A percentile compares a stretch with the other conserved stretches of the same genome.
These are phyloP conservation scores for Glyphotaelius pellucidus DNA, from an alignment of 2,888 invertebrate genomes.

Conservation along the genomic window DNA sequence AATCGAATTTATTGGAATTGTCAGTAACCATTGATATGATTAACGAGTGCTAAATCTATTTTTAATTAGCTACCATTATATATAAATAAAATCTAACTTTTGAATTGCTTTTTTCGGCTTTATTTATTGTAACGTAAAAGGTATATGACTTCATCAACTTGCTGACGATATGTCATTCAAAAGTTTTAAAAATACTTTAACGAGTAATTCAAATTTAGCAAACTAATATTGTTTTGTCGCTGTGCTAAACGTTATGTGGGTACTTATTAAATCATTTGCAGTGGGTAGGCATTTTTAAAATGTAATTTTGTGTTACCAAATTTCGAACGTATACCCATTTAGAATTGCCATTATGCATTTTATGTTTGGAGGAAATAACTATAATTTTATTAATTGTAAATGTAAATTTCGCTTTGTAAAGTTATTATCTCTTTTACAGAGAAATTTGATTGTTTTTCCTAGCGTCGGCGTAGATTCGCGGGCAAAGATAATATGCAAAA, in stretches of 20 bases:
- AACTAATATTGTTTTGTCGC: not conserved
- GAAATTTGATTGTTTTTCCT: not conserved
- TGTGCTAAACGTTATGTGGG: not conserved
- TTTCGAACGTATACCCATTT: not conserved
- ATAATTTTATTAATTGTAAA: not conserved
- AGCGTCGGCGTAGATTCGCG: not conserved
- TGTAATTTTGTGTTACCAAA: not conserved
- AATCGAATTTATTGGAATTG: not conserved
- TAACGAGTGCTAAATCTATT: too few species aligned
- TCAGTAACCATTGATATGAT: not conserved
- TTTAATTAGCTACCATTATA: too few species aligned
- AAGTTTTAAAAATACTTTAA: not conserved
- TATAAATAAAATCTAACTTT: too few species aligned
- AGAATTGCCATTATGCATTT: not conserved
- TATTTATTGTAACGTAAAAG: not conserved
- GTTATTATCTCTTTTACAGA: not conserved
- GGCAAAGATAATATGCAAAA: not conserved
- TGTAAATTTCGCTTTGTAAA: not conserved
- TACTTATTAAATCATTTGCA: not conserved
- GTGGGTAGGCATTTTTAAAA: not conserved
- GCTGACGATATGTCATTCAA: not conserved
- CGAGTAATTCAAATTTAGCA: not conserved
- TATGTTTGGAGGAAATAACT: not conserved
- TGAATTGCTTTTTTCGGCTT: not conserved
- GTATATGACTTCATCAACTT: too few species aligned